phyloP scores from a whole-genome alignment of 2,888 invertebrate species.

The Heterodera filipjevi region DNA sequence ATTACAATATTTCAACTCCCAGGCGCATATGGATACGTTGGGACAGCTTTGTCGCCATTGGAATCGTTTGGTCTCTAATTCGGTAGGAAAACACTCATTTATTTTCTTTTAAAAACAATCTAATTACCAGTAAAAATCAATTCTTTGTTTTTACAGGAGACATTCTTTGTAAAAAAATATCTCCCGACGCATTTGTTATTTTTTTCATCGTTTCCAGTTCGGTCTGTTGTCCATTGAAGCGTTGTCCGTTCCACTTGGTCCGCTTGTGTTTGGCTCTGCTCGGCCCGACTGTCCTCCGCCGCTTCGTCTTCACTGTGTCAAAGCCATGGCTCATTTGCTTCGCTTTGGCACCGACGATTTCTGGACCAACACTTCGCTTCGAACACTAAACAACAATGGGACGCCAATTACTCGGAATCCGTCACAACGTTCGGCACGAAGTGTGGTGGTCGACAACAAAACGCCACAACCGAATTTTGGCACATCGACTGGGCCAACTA shows the following conservation, averaged over 20 bases:
- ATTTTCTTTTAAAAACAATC: neutral
- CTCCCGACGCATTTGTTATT: neutral
- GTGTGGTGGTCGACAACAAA: neutral
- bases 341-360: neutral
- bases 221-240: neutral
- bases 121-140: no score
- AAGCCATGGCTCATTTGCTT: neutral
- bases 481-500: neutral
- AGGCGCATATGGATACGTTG: constrained; percentile 34
- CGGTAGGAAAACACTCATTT: neutral
- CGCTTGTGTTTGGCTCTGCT: constrained; percentile 17
- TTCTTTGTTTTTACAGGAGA: no score
- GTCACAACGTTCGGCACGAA: neutral
- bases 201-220: constrained; percentile 1
- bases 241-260: constrained; percentile 13
- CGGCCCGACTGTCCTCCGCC: constrained; percentile 18
- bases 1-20: no score
- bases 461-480: constrained; percentile 1
- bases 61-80: constrained; percentile 18
- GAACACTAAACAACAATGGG: neutral
- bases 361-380: neutral
- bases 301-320: constrained; percentile 68
- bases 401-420: neutral
- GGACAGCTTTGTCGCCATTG: constrained; percentile 27
- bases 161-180: no score